Evolutionary conservation across 2,888 invertebrate genomes (phyloP).

Genomic region (Rhingia campestris): DNA sequence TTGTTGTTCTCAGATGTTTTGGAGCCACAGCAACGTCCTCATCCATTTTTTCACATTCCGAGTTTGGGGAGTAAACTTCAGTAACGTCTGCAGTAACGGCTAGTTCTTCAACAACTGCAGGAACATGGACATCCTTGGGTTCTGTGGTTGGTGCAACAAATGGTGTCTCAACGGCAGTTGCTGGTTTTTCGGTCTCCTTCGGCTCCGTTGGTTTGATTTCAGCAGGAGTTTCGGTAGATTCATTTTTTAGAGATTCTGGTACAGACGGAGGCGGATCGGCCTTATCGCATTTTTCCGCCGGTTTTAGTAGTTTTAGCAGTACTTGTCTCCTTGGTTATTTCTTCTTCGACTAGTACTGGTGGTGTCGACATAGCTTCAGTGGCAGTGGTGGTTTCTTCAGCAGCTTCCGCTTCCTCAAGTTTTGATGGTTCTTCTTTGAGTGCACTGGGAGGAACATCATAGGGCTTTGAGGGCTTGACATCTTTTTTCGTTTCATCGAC

Average conservation of each 20-base stretch:
- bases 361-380: conserved; percentile 51
- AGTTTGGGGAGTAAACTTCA: too few species aligned
- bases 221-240: conserved; percentile 30
- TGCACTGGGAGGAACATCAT: conserved; percentile 71
- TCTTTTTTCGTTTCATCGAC: conserved; percentile 27
- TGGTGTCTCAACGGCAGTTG: conserved; percentile 46
- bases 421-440: conserved; percentile 52
- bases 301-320: conserved; percentile 22
- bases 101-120: conserved; percentile 21
- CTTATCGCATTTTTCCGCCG: conserved; percentile 19
- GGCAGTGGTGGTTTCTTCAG: conserved; percentile 13
- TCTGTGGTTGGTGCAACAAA: conserved; percentile 27
- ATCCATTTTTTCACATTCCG: conserved; percentile 54
- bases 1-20: conserved; percentile 38
- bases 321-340: conserved; percentile 17
- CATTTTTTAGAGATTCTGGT: conserved; percentile 35
- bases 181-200: conserved; percentile 28
- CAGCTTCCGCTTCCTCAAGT: conserved; percentile 33
- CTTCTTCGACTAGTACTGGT: conserved; percentile 66
- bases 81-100: conserved; percentile 37
- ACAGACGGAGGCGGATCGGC: conserved; percentile 27
- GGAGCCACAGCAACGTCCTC: conserved; percentile 74
- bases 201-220: conserved; percentile 28
- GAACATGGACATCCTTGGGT: conserved; percentile 17
- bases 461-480: conserved; percentile 8